Evolutionary conservation across 2,797 vertebrate genomes (phyloP).

Genomic region (Mionectes olivaceus): DNA sequence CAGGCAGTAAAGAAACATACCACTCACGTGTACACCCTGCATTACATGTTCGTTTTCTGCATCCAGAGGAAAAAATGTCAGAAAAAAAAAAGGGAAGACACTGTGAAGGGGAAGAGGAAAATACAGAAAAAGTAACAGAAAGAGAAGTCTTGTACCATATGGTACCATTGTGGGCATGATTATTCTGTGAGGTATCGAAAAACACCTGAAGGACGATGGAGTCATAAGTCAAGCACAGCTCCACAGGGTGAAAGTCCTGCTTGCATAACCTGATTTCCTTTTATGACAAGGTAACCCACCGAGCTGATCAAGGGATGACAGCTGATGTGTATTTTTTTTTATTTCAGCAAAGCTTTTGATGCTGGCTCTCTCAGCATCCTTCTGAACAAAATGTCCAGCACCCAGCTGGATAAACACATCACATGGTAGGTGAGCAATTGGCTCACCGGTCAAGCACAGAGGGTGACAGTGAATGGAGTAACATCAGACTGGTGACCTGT

Average conservation of each 20-base stretch:
- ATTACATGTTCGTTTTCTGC: not conserved
- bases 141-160: not conserved
- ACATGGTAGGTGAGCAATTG: not conserved
- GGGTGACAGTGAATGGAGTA: not conserved
- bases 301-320: not conserved
- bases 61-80: not conserved
- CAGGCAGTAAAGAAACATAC: not conserved
- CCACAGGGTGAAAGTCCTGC: not conserved
- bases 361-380: not conserved
- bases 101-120: not conserved
- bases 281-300: not conserved
- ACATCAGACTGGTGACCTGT: not conserved
- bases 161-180: not conserved
- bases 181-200: not conserved
- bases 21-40: fast-evolving
- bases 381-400: not conserved
- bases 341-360: not conserved
- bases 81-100: not conserved
- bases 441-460: fast-evolving
- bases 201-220: not conserved
- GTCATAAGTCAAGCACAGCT: not conserved
- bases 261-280: not conserved
- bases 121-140: not conserved
- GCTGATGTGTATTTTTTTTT: not conserved
- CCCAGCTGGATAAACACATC: not conserved